Conservation (phyloP, 2,113 vertebrate species). For the Aspiorhynchus laticeps region DNA sequence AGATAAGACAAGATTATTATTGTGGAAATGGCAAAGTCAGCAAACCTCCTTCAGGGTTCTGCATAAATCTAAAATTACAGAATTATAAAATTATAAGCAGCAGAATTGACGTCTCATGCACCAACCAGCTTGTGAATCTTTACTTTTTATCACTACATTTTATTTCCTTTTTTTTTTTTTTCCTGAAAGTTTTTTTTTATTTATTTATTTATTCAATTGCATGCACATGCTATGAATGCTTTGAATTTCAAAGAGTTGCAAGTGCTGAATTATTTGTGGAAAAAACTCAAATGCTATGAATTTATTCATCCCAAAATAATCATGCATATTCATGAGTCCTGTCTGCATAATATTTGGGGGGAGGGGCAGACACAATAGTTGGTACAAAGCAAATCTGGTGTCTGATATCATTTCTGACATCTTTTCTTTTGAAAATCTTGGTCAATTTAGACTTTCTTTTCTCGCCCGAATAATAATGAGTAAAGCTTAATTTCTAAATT, state of each 20-base stretch:
- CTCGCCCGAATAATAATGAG: neutral
- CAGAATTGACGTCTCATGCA: neutral
- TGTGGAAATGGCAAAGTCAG: slow-evolving; percentile 47
- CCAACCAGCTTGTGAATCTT: slow-evolving; percentile 23
- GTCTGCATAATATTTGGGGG: slow-evolving; percentile 29
- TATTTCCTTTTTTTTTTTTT: neutral
- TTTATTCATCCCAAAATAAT: slow-evolving; percentile 50
- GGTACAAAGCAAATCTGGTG: slow-evolving; percentile 41
- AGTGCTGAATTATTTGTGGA: slow-evolving; percentile 39
- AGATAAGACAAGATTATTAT: slow-evolving; percentile 39
- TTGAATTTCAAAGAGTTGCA: slow-evolving; percentile 47
- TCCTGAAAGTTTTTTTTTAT: neutral
- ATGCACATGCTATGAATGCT: slow-evolving; percentile 11
- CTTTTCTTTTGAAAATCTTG: slow-evolving; percentile 6
- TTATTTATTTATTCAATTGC: neutral
- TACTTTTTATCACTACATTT: slow-evolving; percentile 13
- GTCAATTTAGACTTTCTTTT: neutral
- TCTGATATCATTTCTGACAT: slow-evolving; percentile 30
- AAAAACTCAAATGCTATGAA: slow-evolving; percentile 33
- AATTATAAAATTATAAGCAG: neutral
- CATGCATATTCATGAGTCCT: slow-evolving; percentile 50
- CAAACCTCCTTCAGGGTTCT: slow-evolving; percentile 15
- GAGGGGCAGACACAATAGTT: slow-evolving; percentile 38
- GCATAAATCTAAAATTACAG: slow-evolving; percentile 28
- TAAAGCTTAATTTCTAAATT: slow-evolving; percentile 10